Evolutionary conservation across 2,113 vertebrate genomes (phyloP).

Genomic region (Gymnobelideus leadbeateri): DNA sequence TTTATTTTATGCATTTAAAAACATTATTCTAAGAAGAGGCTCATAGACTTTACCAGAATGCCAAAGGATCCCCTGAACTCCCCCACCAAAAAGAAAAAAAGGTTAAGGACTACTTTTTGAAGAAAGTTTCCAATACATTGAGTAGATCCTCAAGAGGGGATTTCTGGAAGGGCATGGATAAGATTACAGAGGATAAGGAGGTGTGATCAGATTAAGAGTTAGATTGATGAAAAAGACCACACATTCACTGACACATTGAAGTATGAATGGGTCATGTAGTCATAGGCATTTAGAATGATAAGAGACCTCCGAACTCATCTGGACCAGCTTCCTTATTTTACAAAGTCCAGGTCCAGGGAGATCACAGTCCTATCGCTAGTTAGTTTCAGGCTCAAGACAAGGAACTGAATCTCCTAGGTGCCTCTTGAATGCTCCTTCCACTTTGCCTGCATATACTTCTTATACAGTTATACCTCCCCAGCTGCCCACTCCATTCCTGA

Average conservation of each 20-base stretch:
- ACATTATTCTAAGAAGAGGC: background rate
- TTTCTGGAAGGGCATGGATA: background rate
- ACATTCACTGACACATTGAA: background rate
- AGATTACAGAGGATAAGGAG: background rate
- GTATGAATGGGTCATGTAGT: background rate
- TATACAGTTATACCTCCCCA: background rate
- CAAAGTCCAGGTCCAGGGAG: too few species aligned
- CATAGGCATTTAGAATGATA: background rate
- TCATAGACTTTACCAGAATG: background rate
- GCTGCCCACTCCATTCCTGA: background rate
- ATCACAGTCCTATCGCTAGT: background rate
- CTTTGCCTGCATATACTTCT: background rate
- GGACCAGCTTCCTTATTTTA: background rate
- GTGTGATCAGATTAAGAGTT: background rate
- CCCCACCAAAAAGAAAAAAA: background rate
- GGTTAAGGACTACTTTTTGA: background rate
- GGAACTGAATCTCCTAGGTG: background rate
- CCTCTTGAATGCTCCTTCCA: background rate
- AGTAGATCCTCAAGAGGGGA: background rate
- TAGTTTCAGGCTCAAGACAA: background rate
- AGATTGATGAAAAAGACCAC: background rate
- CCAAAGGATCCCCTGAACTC: background rate
- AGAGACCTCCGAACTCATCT: background rate
- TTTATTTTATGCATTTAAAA: background rate
- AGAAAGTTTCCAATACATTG: background rate